Evolutionary conservation across 2,888 invertebrate species (phyloP).

Genomic region (Mythimna ferrago): DNA sequence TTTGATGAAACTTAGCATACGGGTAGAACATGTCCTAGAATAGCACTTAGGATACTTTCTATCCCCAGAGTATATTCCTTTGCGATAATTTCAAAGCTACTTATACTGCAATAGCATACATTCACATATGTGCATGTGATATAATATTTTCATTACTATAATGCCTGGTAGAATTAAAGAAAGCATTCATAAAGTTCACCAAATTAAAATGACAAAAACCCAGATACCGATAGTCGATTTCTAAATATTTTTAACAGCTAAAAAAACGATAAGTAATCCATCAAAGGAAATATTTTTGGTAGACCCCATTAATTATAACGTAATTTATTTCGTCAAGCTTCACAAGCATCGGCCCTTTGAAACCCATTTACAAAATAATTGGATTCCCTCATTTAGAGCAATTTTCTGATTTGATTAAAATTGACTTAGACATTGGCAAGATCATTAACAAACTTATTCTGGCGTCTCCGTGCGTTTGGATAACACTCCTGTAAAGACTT

Average conservation of each 20-base stretch:
- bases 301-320: conserved; percentile 63
- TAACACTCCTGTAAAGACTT: conserved; percentile 64
- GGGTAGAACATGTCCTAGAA: too few relatives aligned
- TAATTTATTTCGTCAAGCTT: conserved; percentile 68
- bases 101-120: too few relatives aligned
- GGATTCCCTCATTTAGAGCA: conserved; percentile 74
- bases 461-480: conserved; percentile 62
- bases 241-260: conserved; percentile 18
- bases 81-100: too few relatives aligned
- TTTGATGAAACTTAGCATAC: too few relatives aligned
- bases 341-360: conserved; percentile 69
- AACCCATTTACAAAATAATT: conserved; percentile 79
- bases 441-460: conserved; percentile 67
- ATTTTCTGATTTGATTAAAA: conserved; percentile 75
- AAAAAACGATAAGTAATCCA: conserved; percentile 51
- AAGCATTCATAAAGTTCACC: neutral
- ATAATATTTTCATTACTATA: neutral
- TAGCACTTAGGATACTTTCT: too few relatives aligned
- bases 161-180: neutral
- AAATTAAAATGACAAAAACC: neutral
- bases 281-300: conserved; percentile 61
- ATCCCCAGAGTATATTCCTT: too few relatives aligned
- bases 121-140: too few relatives aligned
- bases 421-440: conserved; percentile 69
- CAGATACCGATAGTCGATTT: conserved; percentile 5